phyloP scores from a whole-genome alignment of 2,113 vertebrate species.

The Hyperopisus bebe region DNA sequence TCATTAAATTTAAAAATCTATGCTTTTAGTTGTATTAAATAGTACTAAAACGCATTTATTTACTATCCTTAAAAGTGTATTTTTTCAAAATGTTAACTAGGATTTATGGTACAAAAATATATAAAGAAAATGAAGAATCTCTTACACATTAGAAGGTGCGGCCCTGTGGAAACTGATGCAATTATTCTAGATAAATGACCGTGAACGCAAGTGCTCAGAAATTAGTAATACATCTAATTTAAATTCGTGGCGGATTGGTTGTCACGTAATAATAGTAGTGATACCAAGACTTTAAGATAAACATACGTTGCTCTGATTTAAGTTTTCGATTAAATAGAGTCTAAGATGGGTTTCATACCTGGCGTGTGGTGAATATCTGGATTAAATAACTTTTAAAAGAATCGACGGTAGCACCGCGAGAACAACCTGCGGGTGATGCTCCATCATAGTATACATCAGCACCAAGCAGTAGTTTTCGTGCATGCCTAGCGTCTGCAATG shows the following conservation, averaged over 20 bases:
- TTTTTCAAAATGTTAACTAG: neutral
- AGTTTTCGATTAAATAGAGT: neutral
- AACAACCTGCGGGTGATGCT: neutral
- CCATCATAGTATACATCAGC: neutral
- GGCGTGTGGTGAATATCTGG: neutral
- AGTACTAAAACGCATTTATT: slow-evolving; percentile 9
- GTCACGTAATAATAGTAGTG: neutral
- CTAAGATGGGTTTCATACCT: neutral
- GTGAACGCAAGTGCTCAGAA: neutral
- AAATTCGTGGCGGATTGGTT: neutral
- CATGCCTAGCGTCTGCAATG: neutral
- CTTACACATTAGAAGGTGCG: slow-evolving; percentile 9
- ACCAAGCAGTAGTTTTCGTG: neutral
- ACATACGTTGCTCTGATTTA: neutral
- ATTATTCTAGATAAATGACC: neutral
- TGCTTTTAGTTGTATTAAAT: neutral
- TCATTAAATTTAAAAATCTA: neutral
- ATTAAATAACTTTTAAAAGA: slow-evolving; percentile 12
- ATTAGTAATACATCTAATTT: neutral
- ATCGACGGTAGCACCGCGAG: neutral
- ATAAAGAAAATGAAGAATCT: neutral
- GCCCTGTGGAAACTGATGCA: slow-evolving; percentile 24
- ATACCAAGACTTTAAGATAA: neutral
- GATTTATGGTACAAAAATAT: slow-evolving; percentile 1
- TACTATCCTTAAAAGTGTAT: slow-evolving; percentile 2